phyloP scores from a whole-genome alignment of 2,888 invertebrate genomes.

The Alsophila aescularia region DNA sequence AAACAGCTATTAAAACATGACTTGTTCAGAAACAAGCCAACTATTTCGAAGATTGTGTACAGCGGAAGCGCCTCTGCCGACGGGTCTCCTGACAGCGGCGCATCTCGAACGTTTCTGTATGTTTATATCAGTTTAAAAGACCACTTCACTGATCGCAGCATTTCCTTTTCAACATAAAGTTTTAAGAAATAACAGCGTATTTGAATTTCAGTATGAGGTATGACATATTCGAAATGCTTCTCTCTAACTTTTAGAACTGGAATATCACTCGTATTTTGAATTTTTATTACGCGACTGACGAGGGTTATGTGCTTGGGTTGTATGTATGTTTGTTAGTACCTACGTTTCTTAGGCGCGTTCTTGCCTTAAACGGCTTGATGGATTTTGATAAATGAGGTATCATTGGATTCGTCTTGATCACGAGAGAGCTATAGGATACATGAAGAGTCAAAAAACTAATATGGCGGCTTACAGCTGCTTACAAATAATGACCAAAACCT shows the following conservation, averaged over 20 bases:
- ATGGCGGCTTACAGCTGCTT: no score
- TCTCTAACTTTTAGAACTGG: background rate
- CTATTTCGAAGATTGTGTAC: slow-evolving; percentile 44
- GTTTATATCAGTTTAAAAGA: slow-evolving; percentile 74
- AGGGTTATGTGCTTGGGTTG: no score
- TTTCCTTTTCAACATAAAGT: slow-evolving; percentile 67
- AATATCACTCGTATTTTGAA: slow-evolving; percentile 14
- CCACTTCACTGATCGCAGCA: slow-evolving; percentile 67
- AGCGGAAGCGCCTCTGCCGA: slow-evolving; percentile 64
- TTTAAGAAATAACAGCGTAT: slow-evolving; percentile 61
- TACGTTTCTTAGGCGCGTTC: no score
- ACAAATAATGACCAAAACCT: no score
- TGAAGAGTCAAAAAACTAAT: no score
- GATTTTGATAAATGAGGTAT: no score
- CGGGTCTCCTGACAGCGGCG: slow-evolving; percentile 44
- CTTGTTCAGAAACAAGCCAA: slow-evolving; percentile 1
- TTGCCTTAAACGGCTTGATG: no score
- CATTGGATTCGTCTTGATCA: no score
- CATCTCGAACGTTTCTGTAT: slow-evolving; percentile 41
- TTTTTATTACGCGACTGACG: no score
- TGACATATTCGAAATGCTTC: slow-evolving; percentile 28
- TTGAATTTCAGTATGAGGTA: slow-evolving; percentile 54
- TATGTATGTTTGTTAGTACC: no score
- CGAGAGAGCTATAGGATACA: no score
- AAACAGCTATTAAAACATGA: background rate